Conservation (phyloP, 2,888 invertebrate species). For the Pimpla rufipes region DNA sequence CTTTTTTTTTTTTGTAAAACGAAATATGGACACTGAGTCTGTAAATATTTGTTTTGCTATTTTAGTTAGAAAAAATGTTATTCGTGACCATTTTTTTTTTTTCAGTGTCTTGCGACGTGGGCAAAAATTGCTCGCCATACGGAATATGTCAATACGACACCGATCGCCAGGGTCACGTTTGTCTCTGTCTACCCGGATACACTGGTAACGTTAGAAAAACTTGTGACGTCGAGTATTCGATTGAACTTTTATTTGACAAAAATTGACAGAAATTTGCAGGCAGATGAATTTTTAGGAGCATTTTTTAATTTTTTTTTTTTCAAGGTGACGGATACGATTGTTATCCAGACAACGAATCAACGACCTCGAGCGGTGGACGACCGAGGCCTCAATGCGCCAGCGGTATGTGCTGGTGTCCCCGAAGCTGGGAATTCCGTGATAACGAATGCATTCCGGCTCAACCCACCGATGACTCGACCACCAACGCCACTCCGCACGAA, state of each 20-base stretch:
- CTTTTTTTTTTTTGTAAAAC: no score
- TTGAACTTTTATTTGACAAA: no score
- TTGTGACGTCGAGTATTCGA: no score
- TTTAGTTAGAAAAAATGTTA: slow-evolving; percentile 10
- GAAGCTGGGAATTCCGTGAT: slow-evolving; percentile 85
- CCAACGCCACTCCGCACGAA: slow-evolving; percentile 53
- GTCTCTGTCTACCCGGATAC: slow-evolving; percentile 86
- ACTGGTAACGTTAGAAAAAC: slow-evolving; percentile 85
- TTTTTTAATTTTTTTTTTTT: slow-evolving; percentile 27
- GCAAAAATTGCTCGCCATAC: slow-evolving; percentile 87
- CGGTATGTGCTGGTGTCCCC: slow-evolving; percentile 88
- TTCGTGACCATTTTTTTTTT: slow-evolving; percentile 8
- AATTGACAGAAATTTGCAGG: no score
- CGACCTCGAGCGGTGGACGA: slow-evolving; percentile 73
- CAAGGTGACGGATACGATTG: slow-evolving; percentile 86
- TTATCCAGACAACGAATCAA: slow-evolving; percentile 77
- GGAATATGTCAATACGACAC: slow-evolving; percentile 85
- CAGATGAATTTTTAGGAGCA: not conserved
- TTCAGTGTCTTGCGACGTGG: slow-evolving; percentile 85
- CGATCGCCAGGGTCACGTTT: slow-evolving; percentile 83
- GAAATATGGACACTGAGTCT: no score
- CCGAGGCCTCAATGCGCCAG: slow-evolving; percentile 84
- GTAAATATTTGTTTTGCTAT: not conserved
- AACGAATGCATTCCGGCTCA: slow-evolving; percentile 77
- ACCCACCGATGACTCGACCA: slow-evolving; percentile 55